Evolutionary conservation across 2,888 invertebrate genomes (phyloP), one percentile per base, ranked within the genome.

Genomic region (Spialia ferax): DNA sequence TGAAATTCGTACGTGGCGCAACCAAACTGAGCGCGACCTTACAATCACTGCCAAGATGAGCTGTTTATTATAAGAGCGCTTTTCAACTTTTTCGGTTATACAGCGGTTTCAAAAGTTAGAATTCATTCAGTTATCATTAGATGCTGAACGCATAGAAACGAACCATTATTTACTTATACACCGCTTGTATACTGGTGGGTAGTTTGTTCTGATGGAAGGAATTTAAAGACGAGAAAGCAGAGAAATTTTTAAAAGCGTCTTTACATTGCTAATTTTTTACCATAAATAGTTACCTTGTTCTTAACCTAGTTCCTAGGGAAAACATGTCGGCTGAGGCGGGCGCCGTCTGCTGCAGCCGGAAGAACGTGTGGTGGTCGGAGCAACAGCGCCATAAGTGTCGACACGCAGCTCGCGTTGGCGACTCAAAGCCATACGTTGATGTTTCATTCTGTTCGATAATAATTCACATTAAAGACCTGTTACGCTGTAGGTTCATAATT

Each of bases 331-430:
- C 95, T 35, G 96, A 94, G 45, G 96, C 95, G 7, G 97, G 96
- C 20, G 96, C 95, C 38, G 96, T 96, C 85, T 97, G 97, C 84
- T 98, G 97, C 78, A 98, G 94, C 70, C 98, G 95, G 94, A 98
- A 98, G 94, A 98, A 98, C 42, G 98, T 97, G 92, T 99, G 99
- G 86, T 99, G 99, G 86, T 99, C 99, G 63, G 98, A 96, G 88
- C 98, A 98, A 90, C 99, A 99, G 77, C 97, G 97, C 98, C 99
- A 99, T 75, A 99, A 94, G 92, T 99, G 99, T 81, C 99, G 98
- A 87, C 99, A 99, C 15, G 98, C 98, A 23, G 97, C 95, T 79
- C 98, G 97, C 68, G 98, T 97, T 56, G 97, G 97, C 23, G 98
- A 97, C 91, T 99, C 98, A 90, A 99, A 99, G 6, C 98, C 98